A percentile compares a stretch with the other conserved stretches of the same genome.
These are phyloP conservation scores for Hestina assimilis DNA, from an alignment of 1,140 invertebrate genomes.

Conservation along the genomic window DNA sequence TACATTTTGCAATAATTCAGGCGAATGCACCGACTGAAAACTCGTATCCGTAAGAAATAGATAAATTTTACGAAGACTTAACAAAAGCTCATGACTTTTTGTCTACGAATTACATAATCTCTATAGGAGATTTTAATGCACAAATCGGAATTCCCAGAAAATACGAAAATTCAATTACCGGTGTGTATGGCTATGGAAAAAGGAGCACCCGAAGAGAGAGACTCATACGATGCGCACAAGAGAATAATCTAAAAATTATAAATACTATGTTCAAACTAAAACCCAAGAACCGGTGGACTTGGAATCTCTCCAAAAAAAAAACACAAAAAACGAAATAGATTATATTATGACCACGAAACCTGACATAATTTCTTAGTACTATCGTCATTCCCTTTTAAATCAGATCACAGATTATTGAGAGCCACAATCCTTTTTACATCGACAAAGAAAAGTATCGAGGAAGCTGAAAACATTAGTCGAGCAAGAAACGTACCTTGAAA, in stretches of 20 bases:
- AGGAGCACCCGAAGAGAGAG: conserved; percentile 1
- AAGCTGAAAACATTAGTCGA: conserved; percentile 31
- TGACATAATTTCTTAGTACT: conserved; percentile 32
- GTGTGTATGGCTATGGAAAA: conserved; percentile 27
- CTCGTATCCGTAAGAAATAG: conserved; percentile 34
- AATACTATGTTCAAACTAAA: conserved; percentile 41
- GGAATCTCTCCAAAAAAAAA: conserved; percentile 42
- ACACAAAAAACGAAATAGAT: conserved; percentile 44
- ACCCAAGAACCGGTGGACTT: conserved; percentile 38
- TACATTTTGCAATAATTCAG: conserved; percentile 34
- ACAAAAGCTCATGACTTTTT: conserved; percentile 28
- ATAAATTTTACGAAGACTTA: conserved; percentile 33
- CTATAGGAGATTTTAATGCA: conserved; percentile 37
- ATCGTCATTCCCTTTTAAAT: conserved; percentile 26
- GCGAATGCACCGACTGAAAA: conserved; percentile 36
- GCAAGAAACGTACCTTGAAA: conserved; percentile 31
- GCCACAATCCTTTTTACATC: conserved; percentile 28
- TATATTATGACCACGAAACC: conserved; percentile 40
- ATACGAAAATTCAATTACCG: conserved; percentile 20
- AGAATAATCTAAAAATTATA: conserved; percentile 5
- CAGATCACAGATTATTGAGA: conserved; percentile 39
- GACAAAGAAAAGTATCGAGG: conserved; percentile 27
- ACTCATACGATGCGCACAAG: conserved; percentile 2
- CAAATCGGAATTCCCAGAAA: conserved; percentile 30
- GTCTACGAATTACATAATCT: conserved; percentile 23